Percentiles rank a stretch among this genome's conserved stretches.
These are phyloP conservation scores for Trichacis sp. DNA, from an alignment of 2,888 invertebrate species.

Conservation along the genomic window DNA sequence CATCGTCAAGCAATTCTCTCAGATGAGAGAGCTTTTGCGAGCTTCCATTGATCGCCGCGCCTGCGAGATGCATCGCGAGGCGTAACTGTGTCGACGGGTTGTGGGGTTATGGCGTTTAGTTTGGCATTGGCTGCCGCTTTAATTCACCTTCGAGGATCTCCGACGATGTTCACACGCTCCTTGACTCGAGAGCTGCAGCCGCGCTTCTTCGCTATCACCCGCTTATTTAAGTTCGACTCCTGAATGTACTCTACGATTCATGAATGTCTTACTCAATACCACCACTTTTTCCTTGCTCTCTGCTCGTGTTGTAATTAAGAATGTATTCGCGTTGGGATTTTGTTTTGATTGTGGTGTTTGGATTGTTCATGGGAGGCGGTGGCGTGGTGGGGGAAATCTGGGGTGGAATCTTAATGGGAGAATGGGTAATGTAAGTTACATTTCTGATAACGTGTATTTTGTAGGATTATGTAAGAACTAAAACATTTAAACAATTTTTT, in stretches of 20 bases:
- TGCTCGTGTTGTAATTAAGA: constrained; percentile 34
- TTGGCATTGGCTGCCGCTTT: constrained; percentile 26
- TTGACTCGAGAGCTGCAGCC: constrained; percentile 33
- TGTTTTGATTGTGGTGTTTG: neutral
- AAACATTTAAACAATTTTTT: too few species aligned
- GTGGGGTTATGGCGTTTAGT: constrained; percentile 38
- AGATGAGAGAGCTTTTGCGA: too few species aligned
- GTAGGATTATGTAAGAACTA: too few species aligned
- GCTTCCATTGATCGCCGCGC: constrained; percentile 1
- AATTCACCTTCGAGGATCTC: constrained; percentile 42
- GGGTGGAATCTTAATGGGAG: too few species aligned
- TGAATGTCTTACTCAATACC: constrained; percentile 35
- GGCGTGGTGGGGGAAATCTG: too few species aligned
- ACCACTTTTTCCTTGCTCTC: constrained; percentile 29
- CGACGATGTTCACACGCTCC: constrained; percentile 49
- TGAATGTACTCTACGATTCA: constrained; percentile 29
- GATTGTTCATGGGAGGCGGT: too few species aligned
- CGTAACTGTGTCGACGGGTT: constrained; percentile 37
- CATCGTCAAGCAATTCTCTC: too few species aligned
- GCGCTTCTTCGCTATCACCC: constrained; percentile 31
- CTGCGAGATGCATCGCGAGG: constrained; percentile 28
- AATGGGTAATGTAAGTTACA: too few species aligned
- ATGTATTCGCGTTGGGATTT: constrained; percentile 14
- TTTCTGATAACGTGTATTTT: too few species aligned
- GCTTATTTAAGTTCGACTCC: constrained; percentile 23